Percentiles rank a stretch among this genome's conserved stretches.
phyloP scores from a whole-genome alignment of 1,140 invertebrate genomes.

The Drosophila rufa region DNA sequence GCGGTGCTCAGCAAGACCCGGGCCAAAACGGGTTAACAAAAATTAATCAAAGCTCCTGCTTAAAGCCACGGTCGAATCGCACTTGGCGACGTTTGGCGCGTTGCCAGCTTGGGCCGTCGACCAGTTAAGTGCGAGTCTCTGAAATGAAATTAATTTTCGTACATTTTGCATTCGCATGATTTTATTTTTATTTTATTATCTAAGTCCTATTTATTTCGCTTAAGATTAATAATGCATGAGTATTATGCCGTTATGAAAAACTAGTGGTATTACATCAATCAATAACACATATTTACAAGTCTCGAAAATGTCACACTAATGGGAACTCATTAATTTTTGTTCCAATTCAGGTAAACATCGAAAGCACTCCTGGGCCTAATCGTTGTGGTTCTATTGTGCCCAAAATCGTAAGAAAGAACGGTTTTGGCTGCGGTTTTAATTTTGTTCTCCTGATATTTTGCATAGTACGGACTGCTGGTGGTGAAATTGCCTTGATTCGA shows the following conservation, averaged over 20 bases:
- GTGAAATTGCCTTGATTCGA: not conserved
- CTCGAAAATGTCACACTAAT: slow-evolving; percentile 28
- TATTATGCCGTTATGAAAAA: slow-evolving; percentile 58
- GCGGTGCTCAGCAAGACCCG: slow-evolving; percentile 41
- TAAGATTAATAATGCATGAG: slow-evolving; percentile 66
- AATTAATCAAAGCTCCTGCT: slow-evolving; percentile 64
- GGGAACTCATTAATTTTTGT: slow-evolving; percentile 23
- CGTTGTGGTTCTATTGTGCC: slow-evolving; percentile 42
- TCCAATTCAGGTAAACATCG: slow-evolving; percentile 58
- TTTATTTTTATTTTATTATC: slow-evolving; percentile 70
- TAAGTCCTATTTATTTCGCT: slow-evolving; percentile 66
- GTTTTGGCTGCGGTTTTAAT: slow-evolving; percentile 56
- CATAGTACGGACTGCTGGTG: slow-evolving; percentile 58
- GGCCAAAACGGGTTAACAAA: slow-evolving; percentile 64
- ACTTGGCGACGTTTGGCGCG: slow-evolving; percentile 57
- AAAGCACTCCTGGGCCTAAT: slow-evolving; percentile 18
- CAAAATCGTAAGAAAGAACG: slow-evolving; percentile 44
- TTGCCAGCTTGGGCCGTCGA: slow-evolving; percentile 43
- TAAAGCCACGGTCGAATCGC: slow-evolving; percentile 35
- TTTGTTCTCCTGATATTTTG: slow-evolving; percentile 66
- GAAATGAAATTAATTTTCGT: slow-evolving; percentile 62
- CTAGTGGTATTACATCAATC: slow-evolving; percentile 49
- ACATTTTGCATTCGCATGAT: slow-evolving; percentile 44
- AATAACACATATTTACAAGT: slow-evolving; percentile 61
- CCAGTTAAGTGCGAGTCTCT: slow-evolving; percentile 36